A percentile compares a stretch with the other conserved stretches of the same genome.
These are phyloP conservation scores for Salarias fasciatus DNA, from an alignment of 2,797 vertebrate species.

Conservation along the genomic window DNA sequence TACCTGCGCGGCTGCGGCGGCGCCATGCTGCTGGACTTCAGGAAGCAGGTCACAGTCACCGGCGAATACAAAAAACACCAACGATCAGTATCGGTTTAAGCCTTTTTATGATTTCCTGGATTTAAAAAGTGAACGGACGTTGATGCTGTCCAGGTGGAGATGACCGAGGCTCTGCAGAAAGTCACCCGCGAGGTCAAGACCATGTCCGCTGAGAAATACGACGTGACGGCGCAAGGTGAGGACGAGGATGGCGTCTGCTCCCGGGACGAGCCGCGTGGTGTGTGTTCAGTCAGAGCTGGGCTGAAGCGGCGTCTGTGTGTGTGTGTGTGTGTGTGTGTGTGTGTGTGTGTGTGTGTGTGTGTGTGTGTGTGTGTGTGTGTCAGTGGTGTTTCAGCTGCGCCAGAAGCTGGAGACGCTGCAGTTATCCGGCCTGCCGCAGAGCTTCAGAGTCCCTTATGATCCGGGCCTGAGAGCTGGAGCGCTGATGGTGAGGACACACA, in stretches of 20 bases:
- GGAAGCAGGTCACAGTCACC: slow-evolving; percentile 81
- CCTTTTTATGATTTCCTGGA: too few relatives aligned
- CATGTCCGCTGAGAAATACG: slow-evolving; percentile 94
- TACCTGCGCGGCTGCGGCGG: slow-evolving; percentile 95
- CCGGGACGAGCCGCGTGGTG: too few relatives aligned
- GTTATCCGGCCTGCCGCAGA: slow-evolving; percentile 87
- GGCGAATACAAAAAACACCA: too few relatives aligned
- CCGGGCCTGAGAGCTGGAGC: slow-evolving; percentile 93
- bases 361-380: slow-evolving; percentile 12
- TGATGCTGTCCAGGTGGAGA: slow-evolving; percentile 82
- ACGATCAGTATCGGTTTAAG: too few relatives aligned
- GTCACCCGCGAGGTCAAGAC: slow-evolving; percentile 95
- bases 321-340: slow-evolving; percentile 7
- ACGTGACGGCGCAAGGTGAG: slow-evolving; percentile 94
- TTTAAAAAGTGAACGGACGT: neutral
- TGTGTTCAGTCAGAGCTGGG: too few relatives aligned
- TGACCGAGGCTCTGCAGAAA: slow-evolving; percentile 93
- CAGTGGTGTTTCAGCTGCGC: slow-evolving; percentile 93
- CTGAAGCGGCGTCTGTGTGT: slow-evolving; percentile 2
- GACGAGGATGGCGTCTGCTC: too few relatives aligned
- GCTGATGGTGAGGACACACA: slow-evolving; percentile 84
- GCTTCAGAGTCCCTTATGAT: slow-evolving; percentile 95
- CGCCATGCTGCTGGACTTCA: slow-evolving; percentile 93
- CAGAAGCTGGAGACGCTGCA: slow-evolving; percentile 95
- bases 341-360: slow-evolving; percentile 3